A percentile compares a stretch with the other conserved stretches of the same genome.
Evolutionary conservation across 2,797 vertebrate genomes (phyloP).

Genomic region (Microcaecilia unicolor): DNA sequence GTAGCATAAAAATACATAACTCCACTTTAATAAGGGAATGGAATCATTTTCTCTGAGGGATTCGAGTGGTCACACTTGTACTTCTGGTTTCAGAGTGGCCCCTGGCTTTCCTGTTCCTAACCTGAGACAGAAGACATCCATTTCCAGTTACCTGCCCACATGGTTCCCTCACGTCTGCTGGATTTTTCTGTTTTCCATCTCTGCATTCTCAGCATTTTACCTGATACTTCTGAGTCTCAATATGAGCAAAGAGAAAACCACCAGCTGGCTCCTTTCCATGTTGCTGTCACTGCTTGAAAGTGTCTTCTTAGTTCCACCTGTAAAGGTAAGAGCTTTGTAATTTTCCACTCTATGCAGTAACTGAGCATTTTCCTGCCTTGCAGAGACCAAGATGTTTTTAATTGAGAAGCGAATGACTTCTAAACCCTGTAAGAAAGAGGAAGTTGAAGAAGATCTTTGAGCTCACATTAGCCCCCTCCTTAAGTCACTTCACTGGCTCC

Average conservation of each 20-base stretch:
- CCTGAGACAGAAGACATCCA: background rate
- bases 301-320: conserved; percentile 31
- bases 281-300: conserved; percentile 27
- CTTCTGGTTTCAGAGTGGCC: background rate
- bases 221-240: conserved; percentile 34
- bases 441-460: no score
- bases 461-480: no score
- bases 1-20: no score
- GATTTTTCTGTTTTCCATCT: conserved; percentile 18
- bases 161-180: conserved; percentile 17
- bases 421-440: no score
- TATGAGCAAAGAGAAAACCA: conserved; percentile 29
- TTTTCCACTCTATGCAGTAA: no score
- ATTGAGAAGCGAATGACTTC: no score
- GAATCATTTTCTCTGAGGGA: no score
- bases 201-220: conserved; percentile 29
- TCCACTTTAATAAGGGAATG: no score
- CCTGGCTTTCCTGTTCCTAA: conserved; percentile 5
- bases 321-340: conserved; percentile 23
- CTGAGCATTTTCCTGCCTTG: no score
- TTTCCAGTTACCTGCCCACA: background rate
- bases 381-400: no score
- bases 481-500: no score
- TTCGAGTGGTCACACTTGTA: no score
- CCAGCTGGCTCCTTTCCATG: conserved; percentile 32